Evolutionary conservation across 2,113 vertebrate species (phyloP).

Genomic region (Cervus canadensis): DNA sequence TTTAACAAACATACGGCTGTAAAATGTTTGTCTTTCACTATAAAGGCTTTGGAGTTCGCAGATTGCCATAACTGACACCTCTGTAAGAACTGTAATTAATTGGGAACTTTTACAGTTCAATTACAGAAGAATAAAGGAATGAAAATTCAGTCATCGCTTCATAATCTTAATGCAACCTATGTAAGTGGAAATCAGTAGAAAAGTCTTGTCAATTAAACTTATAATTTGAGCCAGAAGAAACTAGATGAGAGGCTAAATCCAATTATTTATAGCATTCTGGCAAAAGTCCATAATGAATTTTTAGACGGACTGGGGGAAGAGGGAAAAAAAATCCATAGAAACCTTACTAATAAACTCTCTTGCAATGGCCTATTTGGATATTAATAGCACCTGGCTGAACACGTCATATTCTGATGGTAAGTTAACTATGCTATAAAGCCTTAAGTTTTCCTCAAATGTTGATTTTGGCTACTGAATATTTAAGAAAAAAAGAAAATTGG

Average conservation of each 20-base stretch:
- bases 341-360: background rate
- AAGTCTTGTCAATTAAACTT: background rate
- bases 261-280: background rate
- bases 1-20: background rate
- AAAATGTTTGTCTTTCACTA: constrained; percentile 18
- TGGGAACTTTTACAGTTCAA: background rate
- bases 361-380: background rate
- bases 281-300: constrained; percentile 1
- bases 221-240: background rate
- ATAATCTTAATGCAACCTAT: background rate
- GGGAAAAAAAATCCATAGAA: background rate
- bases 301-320: background rate
- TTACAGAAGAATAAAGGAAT: background rate
- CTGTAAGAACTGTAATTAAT: background rate
- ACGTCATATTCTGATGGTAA: background rate
- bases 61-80: background rate
- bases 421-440: background rate
- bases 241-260: background rate
- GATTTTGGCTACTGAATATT: background rate
- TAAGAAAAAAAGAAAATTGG: background rate
- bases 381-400: background rate
- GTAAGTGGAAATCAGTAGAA: background rate
- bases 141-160: background rate
- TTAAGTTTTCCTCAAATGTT: background rate
- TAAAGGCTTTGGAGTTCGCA: background rate